Base-by-base conservation (phyloP, 2,113 vertebrate species). In the Rafetus swinhoei region DNA sequence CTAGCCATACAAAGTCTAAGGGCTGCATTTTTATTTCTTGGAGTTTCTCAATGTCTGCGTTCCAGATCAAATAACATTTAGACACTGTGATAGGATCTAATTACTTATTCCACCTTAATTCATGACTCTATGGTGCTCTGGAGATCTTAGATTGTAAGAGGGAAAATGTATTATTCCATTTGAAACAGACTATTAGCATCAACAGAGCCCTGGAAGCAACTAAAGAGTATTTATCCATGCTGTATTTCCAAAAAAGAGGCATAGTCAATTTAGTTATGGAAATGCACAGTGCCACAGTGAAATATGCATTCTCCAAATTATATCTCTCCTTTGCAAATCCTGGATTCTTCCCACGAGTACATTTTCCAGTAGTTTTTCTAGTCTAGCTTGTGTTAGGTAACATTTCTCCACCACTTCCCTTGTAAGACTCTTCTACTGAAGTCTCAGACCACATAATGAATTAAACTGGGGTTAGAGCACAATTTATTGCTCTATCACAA, bases 21-120 rank as follows among this genome's bases (percentile, higher is more conserved):
- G 0, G 2, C 19, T 92, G n/a, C 69, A 45, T 72, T 93, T 94
- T 93, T 87, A 54, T 81, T 86, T 92, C 35, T 84, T 55, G 11
- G 62, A 59, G 84, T 94, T 87, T 53, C 60, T 90, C 83, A 45
- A 86, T 82, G 19, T 4, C 3, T 1, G 22, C 65, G 19, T 62
- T 81, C 81, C 89, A 90, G 80, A 69, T 81, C 27, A 91, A 91
- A 79, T 79, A 87, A 54, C 54, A 32, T 93, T 94, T 90, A 93
- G 53, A 27, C 5, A 59, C 27, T 60, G 32, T 56, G 79, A 59
- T 32, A 24, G 24, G 62, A 45, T 74, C 45, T 94, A 93, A 89
- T 87, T 94, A 79, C 89, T 81, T 86, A 85, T 96, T 87, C 82
- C 91, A 52, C 56, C 87, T 89, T 93, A 76, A 81, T 94, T 96